These are phyloP conservation scores for Hystrix cristata DNA, from an alignment of 2,113 vertebrate genomes.

Conservation along the genomic window DNA sequence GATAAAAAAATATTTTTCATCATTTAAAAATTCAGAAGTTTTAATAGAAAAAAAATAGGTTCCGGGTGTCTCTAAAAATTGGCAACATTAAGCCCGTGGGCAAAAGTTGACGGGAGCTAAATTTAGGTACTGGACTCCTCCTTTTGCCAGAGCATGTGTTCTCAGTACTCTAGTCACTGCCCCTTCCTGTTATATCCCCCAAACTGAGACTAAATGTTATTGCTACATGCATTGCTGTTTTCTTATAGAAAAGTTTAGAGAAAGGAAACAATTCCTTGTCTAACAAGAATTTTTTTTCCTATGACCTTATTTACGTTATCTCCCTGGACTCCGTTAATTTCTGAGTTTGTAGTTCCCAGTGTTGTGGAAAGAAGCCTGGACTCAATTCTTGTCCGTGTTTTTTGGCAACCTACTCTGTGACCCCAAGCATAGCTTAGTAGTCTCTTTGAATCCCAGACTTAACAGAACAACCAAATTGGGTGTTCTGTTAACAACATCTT, in stretches of 20 bases:
- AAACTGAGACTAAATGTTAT: neutral
- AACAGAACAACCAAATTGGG: conserved; percentile 46
- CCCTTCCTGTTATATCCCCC: neutral
- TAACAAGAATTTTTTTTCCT: conserved; percentile 10
- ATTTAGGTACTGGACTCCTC: neutral
- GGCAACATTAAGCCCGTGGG: neutral
- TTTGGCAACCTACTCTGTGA: neutral
- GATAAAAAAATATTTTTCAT: conserved; percentile 34
- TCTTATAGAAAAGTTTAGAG: conserved; percentile 18
- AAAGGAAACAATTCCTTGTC: neutral
- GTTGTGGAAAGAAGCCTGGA: neutral
- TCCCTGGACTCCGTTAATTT: conserved; percentile 16
- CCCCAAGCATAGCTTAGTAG: neutral
- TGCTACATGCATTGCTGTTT: neutral
- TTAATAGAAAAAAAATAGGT: conserved; percentile 33
- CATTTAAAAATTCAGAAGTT: conserved; percentile 41
- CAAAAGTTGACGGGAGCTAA: conserved; percentile 23
- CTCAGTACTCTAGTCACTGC: neutral
- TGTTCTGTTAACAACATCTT: conserved; percentile 59
- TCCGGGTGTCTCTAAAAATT: neutral
- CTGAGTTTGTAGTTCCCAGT: neutral
- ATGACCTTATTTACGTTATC: neutral
- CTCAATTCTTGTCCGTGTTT: neutral
- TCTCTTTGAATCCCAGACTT: conserved; percentile 29
- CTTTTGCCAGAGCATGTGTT: conserved; percentile 16